phyloP scores from a whole-genome alignment of 2,888 invertebrate species.

The Aleiodes alternator region DNA sequence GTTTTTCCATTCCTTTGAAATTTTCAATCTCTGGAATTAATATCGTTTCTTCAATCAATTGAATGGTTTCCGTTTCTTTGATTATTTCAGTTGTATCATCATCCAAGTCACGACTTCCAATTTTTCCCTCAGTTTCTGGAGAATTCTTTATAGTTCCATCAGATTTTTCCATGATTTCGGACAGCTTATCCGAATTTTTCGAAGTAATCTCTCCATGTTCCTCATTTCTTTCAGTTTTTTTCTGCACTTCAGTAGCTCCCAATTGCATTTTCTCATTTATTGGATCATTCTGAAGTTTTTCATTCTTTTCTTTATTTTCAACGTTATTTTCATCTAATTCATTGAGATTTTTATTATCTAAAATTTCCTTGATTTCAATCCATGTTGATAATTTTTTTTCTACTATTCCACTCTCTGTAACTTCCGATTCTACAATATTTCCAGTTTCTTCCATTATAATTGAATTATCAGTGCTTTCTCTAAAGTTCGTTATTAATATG shows the following conservation, averaged over 20 bases:
- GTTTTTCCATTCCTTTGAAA: slow-evolving; percentile 25
- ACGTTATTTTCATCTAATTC: background rate
- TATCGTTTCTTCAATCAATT: slow-evolving; percentile 41
- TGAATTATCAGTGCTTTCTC: background rate
- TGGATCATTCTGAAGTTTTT: no score
- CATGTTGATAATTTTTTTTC: background rate
- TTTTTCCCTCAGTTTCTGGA: slow-evolving; percentile 1
- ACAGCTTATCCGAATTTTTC: no score
- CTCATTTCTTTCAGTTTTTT: no score
- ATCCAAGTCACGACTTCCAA: background rate
- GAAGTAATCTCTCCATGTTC: no score
- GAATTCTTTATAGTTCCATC: no score
- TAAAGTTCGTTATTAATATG: background rate
- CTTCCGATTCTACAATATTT: background rate
- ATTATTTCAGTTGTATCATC: background rate
- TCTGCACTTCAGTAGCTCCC: no score
- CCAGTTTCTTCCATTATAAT: background rate
- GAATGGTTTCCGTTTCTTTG: slow-evolving; percentile 27
- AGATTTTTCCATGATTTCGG: no score
- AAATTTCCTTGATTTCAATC: background rate
- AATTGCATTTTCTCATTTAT: no score
- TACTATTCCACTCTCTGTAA: background rate
- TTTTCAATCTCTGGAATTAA: slow-evolving; percentile 36
- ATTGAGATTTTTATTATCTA: background rate
- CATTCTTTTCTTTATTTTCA: no score